These are phyloP conservation scores for Bos indicus DNA, from an alignment of 2,113 vertebrate species.

Conservation along the genomic window DNA sequence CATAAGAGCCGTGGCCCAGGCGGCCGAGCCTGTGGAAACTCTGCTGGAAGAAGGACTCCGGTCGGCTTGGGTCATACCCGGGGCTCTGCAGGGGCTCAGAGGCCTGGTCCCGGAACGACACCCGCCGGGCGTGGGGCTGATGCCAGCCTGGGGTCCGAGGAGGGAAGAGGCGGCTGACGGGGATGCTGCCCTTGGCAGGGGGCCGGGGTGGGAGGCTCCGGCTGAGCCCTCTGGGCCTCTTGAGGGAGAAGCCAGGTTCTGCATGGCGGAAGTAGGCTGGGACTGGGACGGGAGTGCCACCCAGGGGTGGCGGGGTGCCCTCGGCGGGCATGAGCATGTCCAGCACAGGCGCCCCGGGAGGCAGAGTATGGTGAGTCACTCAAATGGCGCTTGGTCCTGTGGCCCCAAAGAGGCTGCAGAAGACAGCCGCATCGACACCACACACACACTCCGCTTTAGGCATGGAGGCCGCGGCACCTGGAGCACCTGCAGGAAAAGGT, in stretches of 20 bases:
- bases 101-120: constrained; percentile 78
- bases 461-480: background rate
- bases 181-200: constrained; percentile 83
- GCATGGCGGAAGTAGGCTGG: constrained; percentile 87
- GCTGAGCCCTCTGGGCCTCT: constrained; percentile 82
- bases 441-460: background rate
- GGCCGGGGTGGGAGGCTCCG: constrained; percentile 83
- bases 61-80: constrained; percentile 83
- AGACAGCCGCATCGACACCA: background rate
- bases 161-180: constrained; percentile 85
- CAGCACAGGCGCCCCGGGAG: background rate
- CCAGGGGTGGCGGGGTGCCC: constrained; percentile 60
- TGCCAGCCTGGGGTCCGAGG: constrained; percentile 79
- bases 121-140: constrained; percentile 80
- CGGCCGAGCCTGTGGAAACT: constrained; percentile 87
- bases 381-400: background rate
- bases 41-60: constrained; percentile 88
- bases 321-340: constrained; percentile 84
- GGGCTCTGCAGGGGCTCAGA: constrained; percentile 65
- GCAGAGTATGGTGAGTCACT: background rate
- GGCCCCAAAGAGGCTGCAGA: background rate
- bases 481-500: background rate
- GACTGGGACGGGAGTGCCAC: constrained; percentile 82
- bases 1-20: constrained; percentile 89
- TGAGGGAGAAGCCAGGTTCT: constrained; percentile 89